Conservation (phyloP, 2,113 vertebrate genomes). For the Pomatorhinus ruficollis region DNA sequence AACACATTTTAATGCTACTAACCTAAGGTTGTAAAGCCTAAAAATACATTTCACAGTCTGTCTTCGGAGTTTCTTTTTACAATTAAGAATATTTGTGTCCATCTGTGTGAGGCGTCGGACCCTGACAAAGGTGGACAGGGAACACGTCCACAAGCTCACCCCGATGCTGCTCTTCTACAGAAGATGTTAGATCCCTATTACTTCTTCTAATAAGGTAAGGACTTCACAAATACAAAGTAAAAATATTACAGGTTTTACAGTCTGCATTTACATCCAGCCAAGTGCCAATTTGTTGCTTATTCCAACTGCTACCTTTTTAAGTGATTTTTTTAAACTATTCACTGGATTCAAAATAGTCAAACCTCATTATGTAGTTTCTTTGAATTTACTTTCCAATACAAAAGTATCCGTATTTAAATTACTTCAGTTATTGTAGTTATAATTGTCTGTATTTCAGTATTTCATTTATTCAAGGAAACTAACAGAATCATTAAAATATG, state of each 20-base stretch:
- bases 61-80: neutral
- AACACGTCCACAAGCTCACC: neutral
- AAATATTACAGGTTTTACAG: neutral
- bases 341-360: neutral
- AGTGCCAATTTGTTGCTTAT: neutral
- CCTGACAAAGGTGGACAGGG: neutral
- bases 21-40: neutral
- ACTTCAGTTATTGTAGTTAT: neutral
- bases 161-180: neutral
- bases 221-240: neutral
- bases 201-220: neutral
- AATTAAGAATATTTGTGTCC: neutral
- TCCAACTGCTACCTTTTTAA: neutral
- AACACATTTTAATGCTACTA: neutral
- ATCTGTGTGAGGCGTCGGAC: neutral
- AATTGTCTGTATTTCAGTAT: neutral
- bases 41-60: neutral
- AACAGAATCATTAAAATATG: neutral
- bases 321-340: neutral
- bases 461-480: neutral
- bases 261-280: neutral
- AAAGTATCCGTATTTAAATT: neutral
- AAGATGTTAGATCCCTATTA: neutral
- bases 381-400: neutral
- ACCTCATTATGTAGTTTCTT: neutral